Evolutionary conservation across 2,888 invertebrate genomes (phyloP), one percentile per base, ranked within the genome.

Genomic region (Drosophila colorata): DNA sequence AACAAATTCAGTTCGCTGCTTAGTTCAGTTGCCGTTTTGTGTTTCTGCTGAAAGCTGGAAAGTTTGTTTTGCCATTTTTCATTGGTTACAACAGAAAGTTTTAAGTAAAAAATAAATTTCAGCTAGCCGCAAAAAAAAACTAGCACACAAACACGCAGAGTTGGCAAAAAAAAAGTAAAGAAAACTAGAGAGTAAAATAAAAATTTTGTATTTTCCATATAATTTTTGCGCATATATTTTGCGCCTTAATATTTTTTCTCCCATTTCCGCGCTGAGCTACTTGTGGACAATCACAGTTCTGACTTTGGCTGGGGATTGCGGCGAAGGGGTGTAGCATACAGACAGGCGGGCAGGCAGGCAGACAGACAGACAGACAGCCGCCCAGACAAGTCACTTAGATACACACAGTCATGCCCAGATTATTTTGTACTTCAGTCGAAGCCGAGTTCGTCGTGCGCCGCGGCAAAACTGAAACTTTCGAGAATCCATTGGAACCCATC

Each of bases 101-200:
- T 86, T 86, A 86, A 83, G 85, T 80, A 86, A 88, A 86, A 86
- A 88, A 86, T 86, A 86, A 86, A 86, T 86, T 86, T 86, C 51
- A 71, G 73, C 85, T 64, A 78, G 69, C 64, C 69, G 60, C n/a
- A 75, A 65, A 53, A 66, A 56, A 33, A 56, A 57, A 52, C 64
- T 77, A 73, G 77, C 67, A 57, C 73, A 60, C 28, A 31, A 78
- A 64, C 37, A 63, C 37, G 44, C 52, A 49, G 64, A 70, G 66
- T 63, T 74, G 44, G 61, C 59, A 57, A 25, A 55, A 68, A 77
- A 67, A 46, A 44, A 16, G 20, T 20, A 31, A 49, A 23, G 37
- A 44, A 57, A 43, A 18, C 38, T 44, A n/a, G 20, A 14, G 33
- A 53, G 23, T 43, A 35, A 48, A 52, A 60, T 67, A 69, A 68